phyloP scores from a whole-genome alignment of 2,888 invertebrate genomes.

The Stictocephala bisonia region DNA sequence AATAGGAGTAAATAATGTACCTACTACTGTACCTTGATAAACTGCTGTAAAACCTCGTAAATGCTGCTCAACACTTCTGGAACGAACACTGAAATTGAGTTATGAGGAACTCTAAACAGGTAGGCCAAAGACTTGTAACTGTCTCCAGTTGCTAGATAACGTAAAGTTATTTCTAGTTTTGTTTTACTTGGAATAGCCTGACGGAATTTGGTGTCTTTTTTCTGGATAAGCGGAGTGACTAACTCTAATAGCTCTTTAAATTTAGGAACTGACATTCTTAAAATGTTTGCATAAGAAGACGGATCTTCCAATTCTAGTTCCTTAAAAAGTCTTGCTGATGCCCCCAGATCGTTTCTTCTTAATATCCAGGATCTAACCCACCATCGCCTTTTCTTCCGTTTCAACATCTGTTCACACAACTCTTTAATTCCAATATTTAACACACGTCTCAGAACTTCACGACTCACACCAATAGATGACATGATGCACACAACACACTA shows the following conservation, averaged over 20 bases:
- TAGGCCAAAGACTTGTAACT: conserved; percentile 19
- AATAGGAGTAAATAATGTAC: conserved; percentile 7
- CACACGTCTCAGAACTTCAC: conserved; percentile 15
- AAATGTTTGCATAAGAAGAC: conserved; percentile 11
- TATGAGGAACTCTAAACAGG: conserved; percentile 31
- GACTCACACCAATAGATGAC: conserved; percentile 22
- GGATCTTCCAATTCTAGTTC: conserved; percentile 36
- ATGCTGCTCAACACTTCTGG: conserved; percentile 30
- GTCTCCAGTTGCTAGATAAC: conserved; percentile 25
- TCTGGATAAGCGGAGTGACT: conserved; percentile 23
- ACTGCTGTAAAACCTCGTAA: conserved; percentile 28
- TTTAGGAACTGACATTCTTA: conserved; percentile 18
- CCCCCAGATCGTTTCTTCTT: conserved; percentile 31
- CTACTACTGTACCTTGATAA: conserved; percentile 30
- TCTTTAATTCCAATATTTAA: conserved; percentile 19
- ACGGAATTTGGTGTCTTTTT: conserved; percentile 19
- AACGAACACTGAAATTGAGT: conserved; percentile 30
- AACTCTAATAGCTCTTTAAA: conserved; percentile 24
- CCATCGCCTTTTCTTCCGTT: conserved; percentile 31
- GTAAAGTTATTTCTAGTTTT: conserved; percentile 33
- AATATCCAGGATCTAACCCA: conserved; percentile 35
- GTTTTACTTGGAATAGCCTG: conserved; percentile 24
- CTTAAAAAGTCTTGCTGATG: conserved; percentile 37
- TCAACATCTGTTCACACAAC: conserved; percentile 31
- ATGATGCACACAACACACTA: background rate